A percentile compares a stretch with the other conserved stretches of the same genome.
Evolutionary conservation across 2,113 vertebrate species (phyloP).

Genomic region (Myiopsitta monachus): DNA sequence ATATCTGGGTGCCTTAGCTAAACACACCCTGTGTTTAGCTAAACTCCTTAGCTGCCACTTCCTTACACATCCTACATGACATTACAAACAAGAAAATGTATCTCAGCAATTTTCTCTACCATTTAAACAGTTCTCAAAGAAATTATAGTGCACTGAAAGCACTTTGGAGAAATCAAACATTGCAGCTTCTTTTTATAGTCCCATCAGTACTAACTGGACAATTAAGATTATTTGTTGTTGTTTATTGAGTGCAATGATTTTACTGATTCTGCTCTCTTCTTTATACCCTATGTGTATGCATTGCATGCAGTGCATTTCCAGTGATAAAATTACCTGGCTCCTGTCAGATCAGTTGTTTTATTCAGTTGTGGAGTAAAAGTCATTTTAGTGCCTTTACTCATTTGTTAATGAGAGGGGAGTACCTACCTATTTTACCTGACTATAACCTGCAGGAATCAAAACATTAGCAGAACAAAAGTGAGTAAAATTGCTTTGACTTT

Average conservation of each 20-base stretch:
- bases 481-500: neutral
- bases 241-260: constrained; percentile 22
- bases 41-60: neutral
- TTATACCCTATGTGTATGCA: neutral
- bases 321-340: constrained; percentile 42
- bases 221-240: neutral
- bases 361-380: neutral
- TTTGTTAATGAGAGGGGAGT: constrained; percentile 49
- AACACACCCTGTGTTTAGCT: neutral
- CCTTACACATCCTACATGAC: neutral
- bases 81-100: neutral
- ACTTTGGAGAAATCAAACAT: neutral
- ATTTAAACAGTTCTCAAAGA: neutral
- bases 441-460: neutral
- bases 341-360: constrained; percentile 22
- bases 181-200: neutral
- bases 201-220: neutral
- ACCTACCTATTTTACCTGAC: neutral
- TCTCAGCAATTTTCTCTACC: neutral
- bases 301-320: neutral
- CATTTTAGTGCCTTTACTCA: constrained; percentile 23
- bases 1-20: neutral
- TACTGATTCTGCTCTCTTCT: neutral
- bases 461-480: neutral
- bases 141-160: neutral